Conservation (phyloP, 1,140 invertebrate species). For the Drosophila pruinosa region DNA sequence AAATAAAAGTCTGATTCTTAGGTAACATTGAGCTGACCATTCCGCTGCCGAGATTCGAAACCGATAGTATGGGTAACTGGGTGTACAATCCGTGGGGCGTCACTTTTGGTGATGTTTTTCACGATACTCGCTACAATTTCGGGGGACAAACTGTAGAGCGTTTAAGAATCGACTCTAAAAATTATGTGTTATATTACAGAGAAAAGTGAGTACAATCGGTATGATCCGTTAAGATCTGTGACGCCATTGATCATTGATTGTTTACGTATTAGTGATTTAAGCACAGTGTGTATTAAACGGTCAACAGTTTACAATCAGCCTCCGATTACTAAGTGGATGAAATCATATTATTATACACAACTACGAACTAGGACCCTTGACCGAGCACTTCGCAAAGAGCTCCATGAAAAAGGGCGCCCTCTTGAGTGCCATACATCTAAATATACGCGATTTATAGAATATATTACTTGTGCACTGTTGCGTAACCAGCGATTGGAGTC, state of each 20-base stretch:
- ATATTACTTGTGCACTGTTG: background rate
- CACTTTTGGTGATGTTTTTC: slow-evolving; percentile 8
- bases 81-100: slow-evolving; percentile 27
- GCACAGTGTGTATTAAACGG: background rate
- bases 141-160: background rate
- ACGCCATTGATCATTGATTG: no score
- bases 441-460: background rate
- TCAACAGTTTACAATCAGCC: background rate
- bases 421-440: background rate
- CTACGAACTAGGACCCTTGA: background rate
- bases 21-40: slow-evolving; percentile 15
- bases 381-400: background rate
- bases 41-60: background rate
- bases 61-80: slow-evolving; percentile 19
- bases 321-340: background rate
- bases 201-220: no score
- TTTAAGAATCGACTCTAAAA: background rate
- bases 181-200: no score
- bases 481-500: slow-evolving; percentile 8
- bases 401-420: background rate
- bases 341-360: background rate
- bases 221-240: no score
- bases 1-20: no score
- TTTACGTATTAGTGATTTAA: background rate
- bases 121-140: slow-evolving; percentile 16